These are phyloP conservation scores for Heloderma charlesbogerti DNA, from an alignment of 2,113 vertebrate genomes.

Conservation along the genomic window DNA sequence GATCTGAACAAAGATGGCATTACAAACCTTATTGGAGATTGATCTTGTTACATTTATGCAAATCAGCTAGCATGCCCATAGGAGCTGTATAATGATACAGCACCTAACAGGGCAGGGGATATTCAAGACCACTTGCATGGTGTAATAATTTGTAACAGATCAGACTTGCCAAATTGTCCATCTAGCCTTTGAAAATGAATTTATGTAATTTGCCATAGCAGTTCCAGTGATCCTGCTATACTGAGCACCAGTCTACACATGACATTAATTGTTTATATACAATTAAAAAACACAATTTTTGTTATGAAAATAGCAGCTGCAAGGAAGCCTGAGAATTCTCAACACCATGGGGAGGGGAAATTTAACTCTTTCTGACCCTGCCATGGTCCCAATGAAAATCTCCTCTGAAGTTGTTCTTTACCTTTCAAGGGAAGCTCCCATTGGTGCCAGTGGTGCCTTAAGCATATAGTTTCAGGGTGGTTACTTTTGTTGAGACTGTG, in stretches of 20 bases:
- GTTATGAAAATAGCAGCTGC: background rate
- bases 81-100: background rate
- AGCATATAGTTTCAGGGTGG: no score
- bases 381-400: background rate
- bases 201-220: background rate
- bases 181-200: background rate
- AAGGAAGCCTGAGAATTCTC: background rate
- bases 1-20: background rate
- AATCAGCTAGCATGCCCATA: background rate
- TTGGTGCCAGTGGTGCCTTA: no score
- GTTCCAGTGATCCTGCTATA: background rate
- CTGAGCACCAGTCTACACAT: background rate
- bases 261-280: background rate
- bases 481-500: background rate
- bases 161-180: background rate
- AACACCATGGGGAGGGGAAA: background rate
- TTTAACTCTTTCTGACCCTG: background rate
- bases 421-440: background rate
- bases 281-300: background rate
- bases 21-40: background rate
- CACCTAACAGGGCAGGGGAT: background rate
- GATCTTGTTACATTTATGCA: background rate
- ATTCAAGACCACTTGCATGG: fast-evolving
- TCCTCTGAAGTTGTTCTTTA: background rate
- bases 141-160: background rate